Conservation (phyloP, 92 coral and sea anemone species). For the Epizoanthus scotinus region DNA sequence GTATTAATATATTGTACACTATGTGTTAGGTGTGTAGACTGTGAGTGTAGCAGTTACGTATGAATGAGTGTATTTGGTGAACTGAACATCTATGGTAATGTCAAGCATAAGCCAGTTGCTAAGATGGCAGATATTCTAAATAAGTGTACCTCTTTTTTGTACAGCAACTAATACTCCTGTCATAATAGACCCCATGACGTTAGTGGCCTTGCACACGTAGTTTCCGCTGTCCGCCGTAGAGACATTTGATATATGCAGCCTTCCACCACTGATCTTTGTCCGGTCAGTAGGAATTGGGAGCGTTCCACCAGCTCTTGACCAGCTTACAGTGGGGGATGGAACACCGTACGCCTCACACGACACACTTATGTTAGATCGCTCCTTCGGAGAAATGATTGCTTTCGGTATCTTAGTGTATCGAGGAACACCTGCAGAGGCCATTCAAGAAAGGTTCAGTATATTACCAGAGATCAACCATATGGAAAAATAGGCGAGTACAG, state of each 20-base stretch:
- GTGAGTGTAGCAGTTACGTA: too few relatives aligned
- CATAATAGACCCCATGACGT: neutral
- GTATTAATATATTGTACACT: too few relatives aligned
- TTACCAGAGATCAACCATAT: too few relatives aligned
- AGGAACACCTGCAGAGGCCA: neutral
- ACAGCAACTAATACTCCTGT: neutral
- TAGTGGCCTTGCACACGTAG: conserved; percentile 3
- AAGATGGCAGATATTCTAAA: neutral
- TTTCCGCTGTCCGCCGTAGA: conserved; percentile 5
- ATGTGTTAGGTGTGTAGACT: too few relatives aligned
- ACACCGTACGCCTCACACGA: neutral
- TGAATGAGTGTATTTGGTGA: too few relatives aligned
- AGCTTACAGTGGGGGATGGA: neutral
- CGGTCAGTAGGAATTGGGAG: neutral
- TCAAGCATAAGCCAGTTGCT: neutral
- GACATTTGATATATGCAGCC: neutral
- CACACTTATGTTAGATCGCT: neutral
- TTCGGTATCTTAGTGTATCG: neutral
- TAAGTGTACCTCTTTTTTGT: neutral
- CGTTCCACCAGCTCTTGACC: neutral
- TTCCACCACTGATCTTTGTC: neutral
- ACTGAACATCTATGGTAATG: neutral
- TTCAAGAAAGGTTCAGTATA: too few relatives aligned
- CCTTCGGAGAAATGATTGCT: neutral
- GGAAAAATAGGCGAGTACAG: too few relatives aligned